These are phyloP conservation scores for Hemaris fuciformis DNA, from an alignment of 2,888 invertebrate genomes.

Conservation along the genomic window DNA sequence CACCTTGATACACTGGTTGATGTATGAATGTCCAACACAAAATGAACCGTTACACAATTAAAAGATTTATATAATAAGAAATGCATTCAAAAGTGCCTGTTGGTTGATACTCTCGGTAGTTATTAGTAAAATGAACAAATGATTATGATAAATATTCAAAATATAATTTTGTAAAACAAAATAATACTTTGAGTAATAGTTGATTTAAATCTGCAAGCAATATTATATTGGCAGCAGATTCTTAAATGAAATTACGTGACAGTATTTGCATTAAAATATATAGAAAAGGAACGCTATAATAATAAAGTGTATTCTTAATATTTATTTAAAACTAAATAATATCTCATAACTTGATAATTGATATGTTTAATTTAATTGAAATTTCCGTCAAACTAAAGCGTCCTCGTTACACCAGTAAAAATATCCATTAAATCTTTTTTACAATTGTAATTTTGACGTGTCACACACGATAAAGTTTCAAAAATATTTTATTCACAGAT, in stretches of 20 bases:
- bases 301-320: too few species aligned
- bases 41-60: too few species aligned
- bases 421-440: not conserved
- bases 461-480: not conserved
- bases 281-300: not conserved
- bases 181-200: not conserved
- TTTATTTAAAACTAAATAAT: too few species aligned
- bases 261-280: not conserved
- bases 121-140: not conserved
- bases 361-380: not conserved
- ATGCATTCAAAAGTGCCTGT: too few species aligned
- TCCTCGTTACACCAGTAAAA: too few species aligned
- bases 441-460: not conserved
- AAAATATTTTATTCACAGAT: not conserved
- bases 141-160: not conserved
- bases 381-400: too few species aligned
- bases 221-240: slow-evolving; percentile 1
- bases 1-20: too few species aligned
- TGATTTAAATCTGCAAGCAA: not conserved
- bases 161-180: not conserved
- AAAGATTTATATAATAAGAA: too few species aligned
- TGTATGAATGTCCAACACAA: too few species aligned
- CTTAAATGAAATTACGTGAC: not conserved
- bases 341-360: not conserved
- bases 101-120: too few species aligned